Evolutionary conservation across 2,888 invertebrate species (phyloP).

Genomic region (Hyposoter dolosus): DNA sequence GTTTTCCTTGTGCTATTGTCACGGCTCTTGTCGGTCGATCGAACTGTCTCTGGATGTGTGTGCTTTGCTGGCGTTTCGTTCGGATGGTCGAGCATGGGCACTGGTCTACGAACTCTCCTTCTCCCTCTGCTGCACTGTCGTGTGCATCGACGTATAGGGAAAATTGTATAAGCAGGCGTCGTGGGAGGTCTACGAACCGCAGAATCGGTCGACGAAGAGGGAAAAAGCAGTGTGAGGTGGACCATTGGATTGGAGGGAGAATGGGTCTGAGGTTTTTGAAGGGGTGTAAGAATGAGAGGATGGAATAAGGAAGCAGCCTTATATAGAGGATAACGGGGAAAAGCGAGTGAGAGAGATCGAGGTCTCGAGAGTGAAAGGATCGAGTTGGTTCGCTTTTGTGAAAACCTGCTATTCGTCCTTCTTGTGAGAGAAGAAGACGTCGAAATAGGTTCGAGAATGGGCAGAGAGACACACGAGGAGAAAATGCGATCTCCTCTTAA

Average conservation of each 20-base stretch:
- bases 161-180: conserved; percentile 64
- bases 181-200: conserved; percentile 60
- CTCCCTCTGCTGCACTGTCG: conserved; percentile 10
- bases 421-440: not conserved
- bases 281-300: conserved; percentile 19
- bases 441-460: conserved; percentile 21
- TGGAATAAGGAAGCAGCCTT: conserved; percentile 23
- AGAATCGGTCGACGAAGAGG: conserved; percentile 53
- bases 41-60: conserved; percentile 37
- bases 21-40: conserved; percentile 64
- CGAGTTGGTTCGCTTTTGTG: conserved; percentile 17
- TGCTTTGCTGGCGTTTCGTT: conserved; percentile 46
- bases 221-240: not conserved
- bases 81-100: conserved; percentile 50
- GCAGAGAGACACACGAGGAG: conserved; percentile 32
- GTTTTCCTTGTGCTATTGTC: conserved; percentile 60
- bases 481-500: conserved; percentile 19
- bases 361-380: conserved; percentile 1
- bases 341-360: not conserved
- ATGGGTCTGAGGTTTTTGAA: conserved; percentile 16
- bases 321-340: not conserved
- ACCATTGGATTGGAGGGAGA: conserved; percentile 4
- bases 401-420: not conserved
- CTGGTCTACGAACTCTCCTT: conserved; percentile 50
- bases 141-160: conserved; percentile 56